Evolutionary conservation across 2,797 vertebrate genomes (phyloP).

Genomic region (Crocodylus rhombifer): DNA sequence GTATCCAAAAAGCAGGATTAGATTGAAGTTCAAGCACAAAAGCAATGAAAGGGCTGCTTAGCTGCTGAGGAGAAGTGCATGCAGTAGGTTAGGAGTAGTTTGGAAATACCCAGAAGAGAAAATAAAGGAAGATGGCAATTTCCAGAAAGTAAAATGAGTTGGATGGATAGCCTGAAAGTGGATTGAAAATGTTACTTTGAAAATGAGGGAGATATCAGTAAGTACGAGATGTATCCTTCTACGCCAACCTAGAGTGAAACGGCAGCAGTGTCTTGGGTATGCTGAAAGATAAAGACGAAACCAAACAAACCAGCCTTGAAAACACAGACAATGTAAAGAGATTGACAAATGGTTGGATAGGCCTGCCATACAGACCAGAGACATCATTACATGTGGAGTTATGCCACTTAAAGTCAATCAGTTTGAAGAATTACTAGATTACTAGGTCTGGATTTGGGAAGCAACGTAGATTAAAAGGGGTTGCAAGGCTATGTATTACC

Average conservation of each 20-base stretch:
- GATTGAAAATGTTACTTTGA: background rate
- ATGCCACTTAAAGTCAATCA: background rate
- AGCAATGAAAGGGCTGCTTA: background rate
- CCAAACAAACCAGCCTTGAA: background rate
- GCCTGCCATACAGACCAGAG: background rate
- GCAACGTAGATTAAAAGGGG: background rate
- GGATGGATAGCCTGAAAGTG: background rate
- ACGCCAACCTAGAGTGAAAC: background rate
- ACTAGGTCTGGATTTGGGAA: background rate
- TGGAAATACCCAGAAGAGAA: constrained; percentile 5
- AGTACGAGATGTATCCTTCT: background rate
- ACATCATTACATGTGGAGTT: background rate
- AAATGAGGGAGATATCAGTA: background rate
- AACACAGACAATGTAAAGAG: background rate
- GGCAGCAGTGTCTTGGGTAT: background rate
- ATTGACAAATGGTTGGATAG: background rate
- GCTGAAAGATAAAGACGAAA: background rate
- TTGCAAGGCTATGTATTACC: background rate
- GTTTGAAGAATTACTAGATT: background rate
- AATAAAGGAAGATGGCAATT: background rate
- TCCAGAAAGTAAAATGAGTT: background rate
- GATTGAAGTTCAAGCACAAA: background rate
- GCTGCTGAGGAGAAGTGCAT: background rate
- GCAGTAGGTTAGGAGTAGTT: background rate
- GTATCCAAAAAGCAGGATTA: background rate